Evolutionary conservation across 2,797 vertebrate species (phyloP).

Genomic region (Discoglossus pictus): DNA sequence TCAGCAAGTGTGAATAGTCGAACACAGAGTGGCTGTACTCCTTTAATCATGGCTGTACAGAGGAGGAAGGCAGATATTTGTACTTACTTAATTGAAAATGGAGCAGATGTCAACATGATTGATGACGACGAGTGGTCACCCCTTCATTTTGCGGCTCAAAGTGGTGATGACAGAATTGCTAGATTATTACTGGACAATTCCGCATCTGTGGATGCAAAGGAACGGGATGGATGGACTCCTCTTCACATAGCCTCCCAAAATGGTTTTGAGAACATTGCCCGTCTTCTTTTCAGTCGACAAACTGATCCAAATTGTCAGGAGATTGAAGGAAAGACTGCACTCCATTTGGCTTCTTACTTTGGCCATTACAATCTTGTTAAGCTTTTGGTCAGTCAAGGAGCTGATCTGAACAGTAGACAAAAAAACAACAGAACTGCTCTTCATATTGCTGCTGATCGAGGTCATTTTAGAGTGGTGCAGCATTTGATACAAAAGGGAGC

Average conservation of each 20-base stretch:
- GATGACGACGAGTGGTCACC: conserved; percentile 80
- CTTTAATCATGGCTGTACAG: conserved; percentile 75
- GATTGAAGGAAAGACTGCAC: conserved; percentile 68
- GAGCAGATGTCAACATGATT: conserved; percentile 59
- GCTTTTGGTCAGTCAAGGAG: conserved; percentile 75
- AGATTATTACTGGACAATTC: conserved; percentile 77
- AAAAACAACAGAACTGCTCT: conserved; percentile 71
- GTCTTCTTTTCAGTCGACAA: conserved; percentile 75
- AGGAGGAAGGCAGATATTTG: conserved; percentile 70
- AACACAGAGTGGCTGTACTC: conserved; percentile 72
- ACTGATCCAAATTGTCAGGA: conserved; percentile 60
- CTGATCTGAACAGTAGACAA: conserved; percentile 72
- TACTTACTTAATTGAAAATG: conserved; percentile 66
- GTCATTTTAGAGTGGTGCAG: conserved; percentile 80
- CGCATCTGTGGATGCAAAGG: conserved; percentile 62
- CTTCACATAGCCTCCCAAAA: conserved; percentile 86
- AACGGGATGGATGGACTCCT: conserved; percentile 77
- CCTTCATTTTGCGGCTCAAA: conserved; percentile 84
- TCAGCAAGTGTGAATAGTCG: conserved; percentile 71
- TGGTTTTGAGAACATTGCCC: conserved; percentile 79
- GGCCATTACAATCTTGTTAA: conserved; percentile 78
- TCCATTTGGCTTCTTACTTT: conserved; percentile 80
- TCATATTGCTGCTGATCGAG: conserved; percentile 76
- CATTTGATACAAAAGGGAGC: conserved; percentile 71
- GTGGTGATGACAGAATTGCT: conserved; percentile 70